A percentile compares a stretch with the other conserved stretches of the same genome.
Evolutionary conservation across 2,797 vertebrate species (phyloP).

Genomic region (Notolepis coatsorum): DNA sequence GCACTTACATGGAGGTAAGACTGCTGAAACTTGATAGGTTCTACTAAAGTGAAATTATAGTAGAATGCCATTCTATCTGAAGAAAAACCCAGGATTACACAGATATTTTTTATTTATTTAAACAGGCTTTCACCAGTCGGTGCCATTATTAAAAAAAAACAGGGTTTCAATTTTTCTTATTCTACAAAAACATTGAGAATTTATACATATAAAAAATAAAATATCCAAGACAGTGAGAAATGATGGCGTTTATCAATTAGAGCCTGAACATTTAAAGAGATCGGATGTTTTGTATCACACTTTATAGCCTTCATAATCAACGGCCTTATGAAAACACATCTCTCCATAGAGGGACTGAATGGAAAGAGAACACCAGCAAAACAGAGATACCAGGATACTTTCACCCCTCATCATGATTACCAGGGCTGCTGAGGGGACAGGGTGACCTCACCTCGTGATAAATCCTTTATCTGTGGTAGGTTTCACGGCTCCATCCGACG

Average conservation of each 20-base stretch:
- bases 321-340: background rate
- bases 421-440: background rate
- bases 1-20: too few relatives aligned
- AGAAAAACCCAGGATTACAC: too few relatives aligned
- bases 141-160: slow-evolving; percentile 39
- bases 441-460: background rate
- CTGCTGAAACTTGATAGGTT: too few relatives aligned
- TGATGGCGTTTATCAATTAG: slow-evolving; percentile 15
- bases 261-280: background rate
- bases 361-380: background rate
- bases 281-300: background rate
- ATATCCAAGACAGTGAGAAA: background rate
- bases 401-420: too few relatives aligned
- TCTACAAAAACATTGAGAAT: slow-evolving; percentile 72
- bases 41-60: too few relatives aligned
- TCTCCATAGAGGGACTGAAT: background rate
- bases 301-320: background rate
- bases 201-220: slow-evolving; percentile 72
- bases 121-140: slow-evolving; percentile 19
- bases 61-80: too few relatives aligned
- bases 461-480: background rate
- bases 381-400: too few relatives aligned
- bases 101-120: slow-evolving; percentile 58
- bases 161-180: slow-evolving; percentile 36
- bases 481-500: background rate